phyloP scores from a whole-genome alignment of 2,797 vertebrate genomes.

The Rhynchonycteris naso region DNA sequence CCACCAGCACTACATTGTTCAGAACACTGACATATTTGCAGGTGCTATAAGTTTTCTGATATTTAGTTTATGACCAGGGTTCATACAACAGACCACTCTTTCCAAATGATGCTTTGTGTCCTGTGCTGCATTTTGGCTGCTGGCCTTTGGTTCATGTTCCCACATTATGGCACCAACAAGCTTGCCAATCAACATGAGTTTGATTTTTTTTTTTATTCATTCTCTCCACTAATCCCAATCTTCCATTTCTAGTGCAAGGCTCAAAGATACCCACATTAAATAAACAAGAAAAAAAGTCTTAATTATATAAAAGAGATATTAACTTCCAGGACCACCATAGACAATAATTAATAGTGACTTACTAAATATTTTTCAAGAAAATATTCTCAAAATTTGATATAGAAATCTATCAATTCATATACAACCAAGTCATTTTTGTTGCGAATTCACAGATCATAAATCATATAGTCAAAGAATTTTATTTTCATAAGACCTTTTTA shows the following conservation, averaged over 20 bases:
- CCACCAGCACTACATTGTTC: not conserved
- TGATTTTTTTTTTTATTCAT: not conserved
- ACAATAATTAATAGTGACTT: not conserved
- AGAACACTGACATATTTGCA: not conserved
- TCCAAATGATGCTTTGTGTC: not conserved
- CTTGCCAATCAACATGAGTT: not conserved
- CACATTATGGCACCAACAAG: not conserved
- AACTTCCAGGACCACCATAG: accelerated
- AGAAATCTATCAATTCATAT: not conserved
- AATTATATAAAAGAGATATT: not conserved
- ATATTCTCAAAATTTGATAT: not conserved
- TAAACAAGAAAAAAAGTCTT: not conserved
- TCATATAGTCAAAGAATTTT: not conserved
- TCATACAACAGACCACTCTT: not conserved
- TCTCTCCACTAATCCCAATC: not conserved
- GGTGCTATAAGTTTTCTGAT: not conserved
- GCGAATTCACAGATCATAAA: not conserved
- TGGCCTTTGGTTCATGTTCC: not conserved
- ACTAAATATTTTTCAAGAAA: not conserved
- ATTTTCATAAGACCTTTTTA: not conserved
- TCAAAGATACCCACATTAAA: not conserved
- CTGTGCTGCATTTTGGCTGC: not conserved
- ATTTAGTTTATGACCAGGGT: not conserved
- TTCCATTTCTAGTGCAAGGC: not conserved
- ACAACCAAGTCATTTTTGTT: not conserved